Percentiles rank a stretch among this genome's conserved stretches.
Evolutionary conservation across 2,113 vertebrate species (phyloP).

Genomic region (Propithecus coquereli): DNA sequence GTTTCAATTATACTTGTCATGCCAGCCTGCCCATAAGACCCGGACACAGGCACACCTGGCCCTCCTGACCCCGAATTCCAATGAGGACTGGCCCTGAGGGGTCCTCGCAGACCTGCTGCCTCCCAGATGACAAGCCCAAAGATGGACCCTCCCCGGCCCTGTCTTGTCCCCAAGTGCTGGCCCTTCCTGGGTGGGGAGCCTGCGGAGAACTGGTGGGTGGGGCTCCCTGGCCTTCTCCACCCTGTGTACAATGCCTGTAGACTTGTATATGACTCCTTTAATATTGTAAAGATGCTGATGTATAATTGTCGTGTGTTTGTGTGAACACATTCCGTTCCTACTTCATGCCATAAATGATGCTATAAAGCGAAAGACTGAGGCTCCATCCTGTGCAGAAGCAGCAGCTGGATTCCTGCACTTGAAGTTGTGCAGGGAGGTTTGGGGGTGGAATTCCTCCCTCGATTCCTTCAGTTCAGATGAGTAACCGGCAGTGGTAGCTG

Average conservation of each 20-base stretch:
- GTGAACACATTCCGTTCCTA: conserved; percentile 82
- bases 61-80: conserved; percentile 20
- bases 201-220: background rate
- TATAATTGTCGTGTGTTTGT: conserved; percentile 84
- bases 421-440: background rate
- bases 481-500: rapidly evolving
- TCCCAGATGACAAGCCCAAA: background rate
- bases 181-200: background rate
- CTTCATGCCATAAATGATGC: conserved; percentile 84
- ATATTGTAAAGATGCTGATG: conserved; percentile 87
- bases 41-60: background rate
- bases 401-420: conserved; percentile 42
- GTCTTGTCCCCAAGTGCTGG: background rate
- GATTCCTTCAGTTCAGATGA: conserved; percentile 19
- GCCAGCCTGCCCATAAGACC: conserved; percentile 47
- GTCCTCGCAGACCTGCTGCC: conserved; percentile 6
- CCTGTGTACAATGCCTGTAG: conserved; percentile 85
- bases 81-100: background rate
- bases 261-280: conserved; percentile 88
- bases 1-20: conserved; percentile 68
- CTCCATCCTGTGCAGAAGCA: conserved; percentile 58
- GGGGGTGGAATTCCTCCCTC: background rate
- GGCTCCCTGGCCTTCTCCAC: conserved; percentile 68
- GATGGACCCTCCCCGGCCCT: background rate
- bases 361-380: conserved; percentile 78